Percentiles rank a stretch among this genome's conserved stretches.
Evolutionary conservation across 2,888 invertebrate species (phyloP).

Genomic region (Aelia acuminata): DNA sequence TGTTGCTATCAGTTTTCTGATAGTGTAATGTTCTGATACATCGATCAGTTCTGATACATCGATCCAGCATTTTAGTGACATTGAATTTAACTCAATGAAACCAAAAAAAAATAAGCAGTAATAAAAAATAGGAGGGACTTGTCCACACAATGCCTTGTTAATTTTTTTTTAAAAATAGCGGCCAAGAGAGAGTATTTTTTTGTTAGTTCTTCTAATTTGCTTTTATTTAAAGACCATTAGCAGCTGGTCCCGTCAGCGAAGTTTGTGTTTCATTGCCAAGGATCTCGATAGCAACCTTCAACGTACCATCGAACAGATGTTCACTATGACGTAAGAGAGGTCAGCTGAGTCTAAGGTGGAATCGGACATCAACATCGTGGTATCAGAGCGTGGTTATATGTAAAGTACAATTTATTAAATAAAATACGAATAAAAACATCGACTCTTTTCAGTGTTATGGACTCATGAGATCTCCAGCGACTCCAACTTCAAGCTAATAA

Average conservation of each 20-base stretch:
- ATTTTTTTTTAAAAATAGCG: neutral
- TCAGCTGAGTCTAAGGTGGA: neutral
- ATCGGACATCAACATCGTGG: neutral
- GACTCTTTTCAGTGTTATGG: neutral
- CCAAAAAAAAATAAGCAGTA: neutral
- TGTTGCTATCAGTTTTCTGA: too few relatives aligned
- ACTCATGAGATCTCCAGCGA: neutral
- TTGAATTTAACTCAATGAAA: too few relatives aligned
- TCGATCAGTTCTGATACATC: too few relatives aligned
- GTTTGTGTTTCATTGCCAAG: conserved; percentile 7
- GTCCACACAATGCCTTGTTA: neutral
- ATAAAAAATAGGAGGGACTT: neutral
- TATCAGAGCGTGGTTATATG: neutral
- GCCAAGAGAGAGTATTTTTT: neutral
- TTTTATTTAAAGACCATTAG: neutral
- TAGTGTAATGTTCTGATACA: too few relatives aligned
- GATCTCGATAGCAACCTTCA: neutral
- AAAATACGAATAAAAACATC: neutral
- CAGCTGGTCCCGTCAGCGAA: neutral
- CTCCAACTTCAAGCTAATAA: neutral
- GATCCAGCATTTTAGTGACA: too few relatives aligned
- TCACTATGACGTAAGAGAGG: neutral
- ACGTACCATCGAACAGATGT: neutral
- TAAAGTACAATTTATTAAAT: neutral
- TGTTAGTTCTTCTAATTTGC: neutral